These are phyloP conservation scores for Allochrocebus solatus DNA, from an alignment of 2,797 vertebrate species.

Conservation along the genomic window DNA sequence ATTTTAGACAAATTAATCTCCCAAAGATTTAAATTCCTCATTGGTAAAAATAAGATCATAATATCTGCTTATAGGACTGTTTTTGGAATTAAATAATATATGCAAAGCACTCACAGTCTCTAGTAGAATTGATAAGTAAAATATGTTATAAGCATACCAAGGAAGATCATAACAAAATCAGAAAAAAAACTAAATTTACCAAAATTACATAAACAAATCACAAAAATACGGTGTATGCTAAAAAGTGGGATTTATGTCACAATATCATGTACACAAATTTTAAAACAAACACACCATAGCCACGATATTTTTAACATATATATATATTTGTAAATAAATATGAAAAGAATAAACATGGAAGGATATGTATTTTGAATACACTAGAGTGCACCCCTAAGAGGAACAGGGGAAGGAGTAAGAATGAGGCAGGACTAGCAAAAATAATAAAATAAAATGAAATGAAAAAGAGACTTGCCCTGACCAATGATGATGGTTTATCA, in stretches of 20 bases:
- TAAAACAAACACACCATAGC: background rate
- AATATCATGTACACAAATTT: background rate
- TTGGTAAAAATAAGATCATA: background rate
- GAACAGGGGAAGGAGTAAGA: fast-evolving
- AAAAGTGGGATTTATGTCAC: background rate
- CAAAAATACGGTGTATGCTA: background rate
- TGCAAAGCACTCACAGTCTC: background rate
- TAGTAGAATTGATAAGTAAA: background rate
- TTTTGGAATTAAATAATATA: background rate
- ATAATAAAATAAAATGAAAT: background rate
- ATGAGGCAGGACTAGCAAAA: background rate
- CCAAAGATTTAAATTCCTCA: background rate
- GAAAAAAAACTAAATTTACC: background rate
- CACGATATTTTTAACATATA: background rate
- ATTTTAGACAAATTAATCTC: background rate
- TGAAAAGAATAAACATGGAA: background rate
- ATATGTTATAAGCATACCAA: background rate
- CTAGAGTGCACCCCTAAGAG: background rate
- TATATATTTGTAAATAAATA: background rate
- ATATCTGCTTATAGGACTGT: background rate
- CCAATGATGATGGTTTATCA: background rate
- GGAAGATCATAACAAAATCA: background rate
- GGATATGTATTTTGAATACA: background rate
- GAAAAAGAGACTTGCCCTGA: background rate
- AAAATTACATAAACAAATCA: background rate